Evolutionary conservation across 2,888 invertebrate species (phyloP).

Genomic region (Drosophila tanythrix): DNA sequence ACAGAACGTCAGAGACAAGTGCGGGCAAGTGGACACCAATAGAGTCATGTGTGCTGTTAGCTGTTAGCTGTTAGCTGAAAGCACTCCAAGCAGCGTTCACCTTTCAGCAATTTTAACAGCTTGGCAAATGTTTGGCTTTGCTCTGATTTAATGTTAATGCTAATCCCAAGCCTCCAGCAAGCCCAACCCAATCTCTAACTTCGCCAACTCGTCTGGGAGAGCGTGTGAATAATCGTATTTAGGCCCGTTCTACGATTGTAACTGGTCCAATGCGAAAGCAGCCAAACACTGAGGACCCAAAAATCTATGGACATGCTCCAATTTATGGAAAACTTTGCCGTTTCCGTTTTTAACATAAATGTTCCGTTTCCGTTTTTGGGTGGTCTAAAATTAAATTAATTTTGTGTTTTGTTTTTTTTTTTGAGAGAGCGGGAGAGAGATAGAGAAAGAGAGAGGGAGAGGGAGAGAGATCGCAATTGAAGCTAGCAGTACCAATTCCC

Average conservation of each 20-base stretch:
- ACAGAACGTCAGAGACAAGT: neutral
- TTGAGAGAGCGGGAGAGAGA: too few species aligned
- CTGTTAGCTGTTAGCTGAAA: constrained; percentile 11
- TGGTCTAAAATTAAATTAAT: neutral
- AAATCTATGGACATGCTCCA: neutral
- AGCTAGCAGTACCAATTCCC: neutral
- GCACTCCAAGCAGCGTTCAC: neutral
- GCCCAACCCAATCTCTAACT: neutral
- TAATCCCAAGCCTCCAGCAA: neutral
- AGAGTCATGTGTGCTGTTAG: constrained; percentile 32
- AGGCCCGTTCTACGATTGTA: constrained; percentile 32
- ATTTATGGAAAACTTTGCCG: neutral
- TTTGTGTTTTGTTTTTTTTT: too few species aligned
- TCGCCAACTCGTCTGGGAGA: neutral
- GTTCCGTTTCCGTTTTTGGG: neutral
- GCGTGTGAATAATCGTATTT: constrained; percentile 54
- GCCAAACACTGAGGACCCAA: neutral
- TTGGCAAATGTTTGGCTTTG: constrained; percentile 73
- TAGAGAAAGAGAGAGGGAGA: neutral
- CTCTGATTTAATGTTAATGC: constrained; percentile 67
- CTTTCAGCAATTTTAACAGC: constrained; percentile 47
- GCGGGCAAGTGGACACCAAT: constrained; percentile 16
- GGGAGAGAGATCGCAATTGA: neutral
- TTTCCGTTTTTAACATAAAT: neutral
- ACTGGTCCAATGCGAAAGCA: constrained; percentile 7